These are phyloP conservation scores for Siphamia tubifer DNA, from an alignment of 2,113 vertebrate species.

Conservation along the genomic window DNA sequence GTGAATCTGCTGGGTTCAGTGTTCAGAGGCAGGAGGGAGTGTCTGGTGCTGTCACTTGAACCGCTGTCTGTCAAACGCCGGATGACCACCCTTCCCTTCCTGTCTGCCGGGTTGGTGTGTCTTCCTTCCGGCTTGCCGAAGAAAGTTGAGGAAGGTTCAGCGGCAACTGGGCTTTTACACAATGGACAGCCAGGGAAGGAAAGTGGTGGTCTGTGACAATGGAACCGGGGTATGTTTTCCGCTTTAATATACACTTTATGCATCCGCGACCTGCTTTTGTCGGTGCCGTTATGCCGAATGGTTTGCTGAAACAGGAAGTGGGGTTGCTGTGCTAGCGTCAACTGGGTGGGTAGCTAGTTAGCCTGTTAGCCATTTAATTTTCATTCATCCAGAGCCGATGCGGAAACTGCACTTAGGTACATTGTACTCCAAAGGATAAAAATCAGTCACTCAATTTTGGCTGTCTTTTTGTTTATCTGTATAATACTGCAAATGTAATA, in stretches of 20 bases:
- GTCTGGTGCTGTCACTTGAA: not conserved
- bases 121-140: slow-evolving; percentile 83
- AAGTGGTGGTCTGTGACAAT: slow-evolving; percentile 96
- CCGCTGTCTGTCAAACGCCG: slow-evolving; percentile 26
- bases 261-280: not conserved
- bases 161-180: slow-evolving; percentile 69
- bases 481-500: rapidly evolving
- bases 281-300: slow-evolving; percentile 23
- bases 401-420: not conserved
- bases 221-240: slow-evolving; percentile 88
- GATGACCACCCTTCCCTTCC: slow-evolving; percentile 66
- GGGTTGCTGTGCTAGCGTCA: slow-evolving; percentile 41
- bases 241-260: not conserved
- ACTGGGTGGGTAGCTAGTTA: slow-evolving; percentile 44
- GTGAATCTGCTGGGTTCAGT: too few species aligned
- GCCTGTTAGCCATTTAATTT: slow-evolving; percentile 48
- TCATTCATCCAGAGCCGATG: slow-evolving; percentile 61
- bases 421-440: not conserved
- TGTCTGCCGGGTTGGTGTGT: slow-evolving; percentile 56
- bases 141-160: slow-evolving; percentile 78
- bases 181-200: slow-evolving; percentile 96
- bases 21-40: not conserved
- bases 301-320: slow-evolving; percentile 79
- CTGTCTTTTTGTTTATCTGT: not conserved
- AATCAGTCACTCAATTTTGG: not conserved